These are phyloP conservation scores for Ormyrus nitidulus DNA, from an alignment of 2,888 invertebrate species.

Conservation along the genomic window DNA sequence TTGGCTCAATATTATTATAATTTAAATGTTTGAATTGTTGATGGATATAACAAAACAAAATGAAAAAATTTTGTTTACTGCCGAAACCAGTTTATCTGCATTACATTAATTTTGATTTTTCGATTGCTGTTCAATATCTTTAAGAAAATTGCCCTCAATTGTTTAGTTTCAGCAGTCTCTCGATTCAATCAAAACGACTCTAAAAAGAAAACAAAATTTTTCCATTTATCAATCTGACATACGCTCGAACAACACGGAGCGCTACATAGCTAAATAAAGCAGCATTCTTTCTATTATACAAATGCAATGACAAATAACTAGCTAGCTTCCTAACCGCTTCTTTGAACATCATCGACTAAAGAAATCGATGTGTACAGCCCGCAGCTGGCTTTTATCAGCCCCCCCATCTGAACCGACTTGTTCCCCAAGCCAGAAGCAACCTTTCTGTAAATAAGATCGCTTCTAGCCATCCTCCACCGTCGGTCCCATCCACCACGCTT, in stretches of 20 bases:
- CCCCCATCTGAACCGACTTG: background rate
- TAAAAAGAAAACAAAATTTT: background rate
- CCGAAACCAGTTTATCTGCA: background rate
- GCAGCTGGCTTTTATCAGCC: slow-evolving; percentile 31
- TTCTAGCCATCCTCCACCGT: slow-evolving; percentile 22
- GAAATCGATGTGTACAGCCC: slow-evolving; percentile 17
- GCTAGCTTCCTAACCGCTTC: slow-evolving; percentile 39
- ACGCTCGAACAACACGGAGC: background rate
- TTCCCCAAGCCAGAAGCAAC: slow-evolving; percentile 6
- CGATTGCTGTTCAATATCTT: no score
- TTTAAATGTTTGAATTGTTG: slow-evolving; percentile 13
- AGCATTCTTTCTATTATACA: slow-evolving; percentile 7
- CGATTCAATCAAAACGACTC: no score
- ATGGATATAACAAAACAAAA: slow-evolving; percentile 15
- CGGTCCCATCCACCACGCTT: slow-evolving; percentile 24
- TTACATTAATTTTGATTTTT: no score
- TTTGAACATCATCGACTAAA: slow-evolving; percentile 13
- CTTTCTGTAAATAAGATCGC: slow-evolving; percentile 16
- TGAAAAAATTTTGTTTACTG: slow-evolving; percentile 32
- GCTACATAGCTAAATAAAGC: slow-evolving; percentile 46
- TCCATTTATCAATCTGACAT: slow-evolving; percentile 13
- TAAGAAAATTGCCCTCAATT: no score
- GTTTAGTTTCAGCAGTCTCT: no score
- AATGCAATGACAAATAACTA: slow-evolving; percentile 2
- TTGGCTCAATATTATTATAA: slow-evolving; percentile 21